Evolutionary conservation across 2,888 invertebrate genomes (phyloP).

Genomic region (Pristionchus japonicus): DNA sequence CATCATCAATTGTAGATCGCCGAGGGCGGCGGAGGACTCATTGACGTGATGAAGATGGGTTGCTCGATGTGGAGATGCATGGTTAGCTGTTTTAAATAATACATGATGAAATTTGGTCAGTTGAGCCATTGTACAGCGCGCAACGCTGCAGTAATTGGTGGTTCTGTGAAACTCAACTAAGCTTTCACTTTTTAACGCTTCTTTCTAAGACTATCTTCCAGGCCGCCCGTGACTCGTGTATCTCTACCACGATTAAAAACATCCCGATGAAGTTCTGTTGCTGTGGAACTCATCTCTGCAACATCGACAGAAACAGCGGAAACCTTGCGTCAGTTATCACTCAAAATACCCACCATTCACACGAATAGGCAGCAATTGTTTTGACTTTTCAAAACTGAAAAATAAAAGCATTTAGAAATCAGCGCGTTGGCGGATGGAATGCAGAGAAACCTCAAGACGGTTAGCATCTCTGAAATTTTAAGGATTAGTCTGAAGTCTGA

Average conservation of each 20-base stretch:
- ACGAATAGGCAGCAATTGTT: too few relatives aligned
- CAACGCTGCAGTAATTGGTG: too few relatives aligned
- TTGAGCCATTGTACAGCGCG: too few relatives aligned
- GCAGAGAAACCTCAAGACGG: constrained; percentile 34
- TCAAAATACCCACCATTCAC: too few relatives aligned
- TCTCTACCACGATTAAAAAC: constrained; percentile 23
- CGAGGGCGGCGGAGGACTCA: constrained; percentile 29
- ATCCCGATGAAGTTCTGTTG: constrained; percentile 47
- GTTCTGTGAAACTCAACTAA: background rate
- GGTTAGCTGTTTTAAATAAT: constrained; percentile 47
- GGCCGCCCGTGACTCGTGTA: constrained; percentile 44
- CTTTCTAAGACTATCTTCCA: background rate
- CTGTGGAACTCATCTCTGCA: constrained; percentile 43
- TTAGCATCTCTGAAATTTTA: background rate
- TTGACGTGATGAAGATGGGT: constrained; percentile 63
- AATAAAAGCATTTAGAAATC: background rate
- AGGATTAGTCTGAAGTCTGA: background rate
- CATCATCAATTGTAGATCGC: background rate
- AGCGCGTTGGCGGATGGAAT: constrained; percentile 43
- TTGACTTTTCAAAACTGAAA: background rate
- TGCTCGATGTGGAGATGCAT: constrained; percentile 66
- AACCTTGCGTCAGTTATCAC: constrained; percentile 9
- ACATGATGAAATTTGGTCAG: background rate
- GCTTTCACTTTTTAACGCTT: background rate
- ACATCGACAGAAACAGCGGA: constrained; percentile 29